Evolutionary conservation across 1,140 invertebrate species (phyloP).

Genomic region (Drosophila subobscura): DNA sequence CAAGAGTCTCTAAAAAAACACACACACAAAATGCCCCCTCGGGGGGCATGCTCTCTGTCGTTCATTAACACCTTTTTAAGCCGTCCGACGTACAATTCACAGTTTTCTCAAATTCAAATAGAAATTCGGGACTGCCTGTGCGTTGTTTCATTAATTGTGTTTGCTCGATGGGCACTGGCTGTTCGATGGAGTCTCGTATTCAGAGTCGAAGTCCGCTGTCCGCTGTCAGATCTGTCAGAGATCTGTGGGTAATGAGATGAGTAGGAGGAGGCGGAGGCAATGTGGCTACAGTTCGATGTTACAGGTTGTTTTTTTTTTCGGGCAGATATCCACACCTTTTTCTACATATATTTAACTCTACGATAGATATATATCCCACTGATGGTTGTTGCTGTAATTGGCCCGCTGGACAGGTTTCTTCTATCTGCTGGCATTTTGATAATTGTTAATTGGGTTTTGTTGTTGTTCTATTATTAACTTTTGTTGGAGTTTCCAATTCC

Average conservation of each 20-base stretch:
- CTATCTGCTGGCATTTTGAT: conserved; percentile 53
- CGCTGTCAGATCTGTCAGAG: not conserved
- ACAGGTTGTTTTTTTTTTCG: conserved; percentile 53
- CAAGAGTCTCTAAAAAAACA: conserved; percentile 61
- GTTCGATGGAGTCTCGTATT: conserved; percentile 5
- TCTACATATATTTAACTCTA: too few relatives aligned
- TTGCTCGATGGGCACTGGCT: conserved; percentile 47
- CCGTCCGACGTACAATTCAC: conserved; percentile 51
- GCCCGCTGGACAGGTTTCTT: conserved; percentile 45
- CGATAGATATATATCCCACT: not conserved
- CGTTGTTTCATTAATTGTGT: conserved; percentile 75
- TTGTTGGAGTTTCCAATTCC: not conserved
- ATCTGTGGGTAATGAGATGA: conserved; percentile 56
- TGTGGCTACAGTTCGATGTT: conserved; percentile 43
- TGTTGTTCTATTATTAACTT: conserved; percentile 42
- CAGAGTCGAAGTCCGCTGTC: too few relatives aligned
- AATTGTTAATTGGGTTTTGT: conserved; percentile 74
- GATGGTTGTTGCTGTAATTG: conserved; percentile 41
- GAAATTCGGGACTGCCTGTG: conserved; percentile 64
- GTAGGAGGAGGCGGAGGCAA: conserved; percentile 43
- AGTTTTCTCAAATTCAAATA: conserved; percentile 53
- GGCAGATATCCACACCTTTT: conserved; percentile 11
- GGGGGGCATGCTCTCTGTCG: conserved; percentile 22
- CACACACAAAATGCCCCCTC: conserved; percentile 65
- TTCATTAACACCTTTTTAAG: conserved; percentile 77